Evolutionary conservation across 2,113 vertebrate species (phyloP).

Genomic region (Xerus inauris): DNA sequence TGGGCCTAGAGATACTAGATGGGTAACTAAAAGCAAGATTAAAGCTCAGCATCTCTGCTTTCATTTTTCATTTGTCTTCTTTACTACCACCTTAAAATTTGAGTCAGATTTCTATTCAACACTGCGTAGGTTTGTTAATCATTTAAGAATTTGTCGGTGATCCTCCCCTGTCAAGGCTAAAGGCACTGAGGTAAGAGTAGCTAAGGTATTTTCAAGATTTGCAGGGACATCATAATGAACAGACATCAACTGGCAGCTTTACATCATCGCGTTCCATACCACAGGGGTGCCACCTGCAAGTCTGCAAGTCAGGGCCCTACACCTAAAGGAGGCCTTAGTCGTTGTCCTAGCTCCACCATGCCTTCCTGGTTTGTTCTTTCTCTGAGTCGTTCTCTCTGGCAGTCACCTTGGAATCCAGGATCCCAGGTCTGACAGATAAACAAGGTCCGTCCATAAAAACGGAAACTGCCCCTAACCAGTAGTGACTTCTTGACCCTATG

Average conservation of each 20-base stretch:
- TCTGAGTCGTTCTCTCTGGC: not conserved
- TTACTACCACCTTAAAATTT: not conserved
- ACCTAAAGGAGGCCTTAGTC: not conserved
- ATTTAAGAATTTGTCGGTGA: not conserved
- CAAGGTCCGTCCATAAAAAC: not conserved
- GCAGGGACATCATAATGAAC: not conserved
- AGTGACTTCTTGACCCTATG: not conserved
- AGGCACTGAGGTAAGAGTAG: not conserved
- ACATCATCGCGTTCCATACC: not conserved
- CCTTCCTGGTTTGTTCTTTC: not conserved
- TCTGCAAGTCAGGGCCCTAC: not conserved
- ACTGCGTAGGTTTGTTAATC: not conserved
- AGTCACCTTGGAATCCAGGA: not conserved
- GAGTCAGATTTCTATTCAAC: not conserved
- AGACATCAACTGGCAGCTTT: not conserved
- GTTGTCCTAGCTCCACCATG: not conserved
- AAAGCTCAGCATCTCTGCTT: not conserved
- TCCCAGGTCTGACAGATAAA: not conserved
- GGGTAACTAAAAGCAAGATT: no score
- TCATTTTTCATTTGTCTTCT: not conserved
- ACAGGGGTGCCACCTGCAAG: not conserved
- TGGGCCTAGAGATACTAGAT: not conserved
- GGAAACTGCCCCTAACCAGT: not conserved
- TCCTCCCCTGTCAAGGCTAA: not conserved
- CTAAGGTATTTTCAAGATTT: not conserved